Evolutionary conservation across 2,888 invertebrate genomes (phyloP), one percentile per base, ranked within the genome.

Genomic region (Drosophila maculinotata): DNA sequence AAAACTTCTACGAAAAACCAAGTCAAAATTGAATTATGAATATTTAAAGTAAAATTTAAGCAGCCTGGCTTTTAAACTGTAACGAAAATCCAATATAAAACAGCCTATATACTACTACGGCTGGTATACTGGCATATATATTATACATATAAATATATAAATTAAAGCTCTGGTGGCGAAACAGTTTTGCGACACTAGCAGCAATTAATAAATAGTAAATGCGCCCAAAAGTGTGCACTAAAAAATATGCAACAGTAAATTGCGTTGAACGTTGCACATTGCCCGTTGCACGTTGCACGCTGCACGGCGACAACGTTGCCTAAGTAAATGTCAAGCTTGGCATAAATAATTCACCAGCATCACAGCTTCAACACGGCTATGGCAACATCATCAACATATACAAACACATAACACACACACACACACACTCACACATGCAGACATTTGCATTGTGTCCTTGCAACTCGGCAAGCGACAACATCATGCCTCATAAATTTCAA

Each of bases 11-110:
- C 75, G 72, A 67, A 75, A 76, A 80, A 66, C 58, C 77, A 63
- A 86, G 65, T 53, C 81, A 74, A 87, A 83, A 83, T 83, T 87
- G 82, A 83, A 84, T 83, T 83, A 83, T 83, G 83, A 83, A 83
- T 83, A 83, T 83, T 83, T 83, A 81, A 83, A 81, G 82, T 70
- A 71, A 65, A 68, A 76, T 84, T 83, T 69, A 86, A 84, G 63
- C 70, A 64, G 58, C 47, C 54, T 23, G 10, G n/a, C n/a, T n/a
- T 36, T 38, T 31, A 14, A 56, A 15, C 33, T 15, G 25, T 38
- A 23, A 12, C 35, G 38, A 63, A 74, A 53, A 64, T 65, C 60
- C 63, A 60, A 69, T 62, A 69, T 36, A 20, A 2, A 20, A 20
- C 20, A 20, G 4, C 20, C 20, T 3, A 20, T 20, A 4, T 3